Evolutionary conservation across 2,888 invertebrate species (phyloP).

Genomic region (Heliconius sara): DNA sequence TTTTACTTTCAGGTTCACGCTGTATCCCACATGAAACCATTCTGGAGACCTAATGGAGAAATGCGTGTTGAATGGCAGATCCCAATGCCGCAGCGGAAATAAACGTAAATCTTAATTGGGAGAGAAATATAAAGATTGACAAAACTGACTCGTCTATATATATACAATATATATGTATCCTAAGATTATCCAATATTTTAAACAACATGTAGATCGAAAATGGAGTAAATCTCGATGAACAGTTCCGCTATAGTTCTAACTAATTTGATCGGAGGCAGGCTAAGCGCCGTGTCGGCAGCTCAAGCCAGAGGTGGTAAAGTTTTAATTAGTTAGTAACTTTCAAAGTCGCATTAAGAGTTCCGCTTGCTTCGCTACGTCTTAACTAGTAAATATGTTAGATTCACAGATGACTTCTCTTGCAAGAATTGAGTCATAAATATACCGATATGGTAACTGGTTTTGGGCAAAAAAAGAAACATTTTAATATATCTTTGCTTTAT

Average conservation of each 20-base stretch:
- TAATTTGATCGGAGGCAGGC: conserved; percentile 60
- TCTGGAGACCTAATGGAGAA: no score
- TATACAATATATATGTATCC: no score
- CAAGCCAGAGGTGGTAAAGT: conserved; percentile 76
- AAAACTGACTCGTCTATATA: no score
- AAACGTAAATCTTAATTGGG: no score
- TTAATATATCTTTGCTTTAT: no score
- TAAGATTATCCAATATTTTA: background rate
- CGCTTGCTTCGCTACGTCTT: conserved; percentile 48
- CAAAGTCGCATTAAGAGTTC: conserved; percentile 70
- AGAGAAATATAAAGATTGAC: no score
- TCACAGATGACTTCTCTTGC: background rate
- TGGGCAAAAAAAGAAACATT: no score
- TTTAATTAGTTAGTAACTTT: conserved; percentile 77
- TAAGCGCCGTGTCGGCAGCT: conserved; percentile 56
- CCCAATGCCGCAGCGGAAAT: no score
- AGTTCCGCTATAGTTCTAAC: conserved; percentile 55
- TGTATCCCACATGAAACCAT: no score
- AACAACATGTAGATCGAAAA: background rate
- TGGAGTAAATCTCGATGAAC: conserved; percentile 20
- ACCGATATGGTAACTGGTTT: background rate
- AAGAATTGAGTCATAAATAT: background rate
- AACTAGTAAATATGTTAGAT: conserved; percentile 26
- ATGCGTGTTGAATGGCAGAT: no score
- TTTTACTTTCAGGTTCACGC: no score